phyloP scores from a whole-genome alignment of 2,113 vertebrate species.

The Caretta caretta region DNA sequence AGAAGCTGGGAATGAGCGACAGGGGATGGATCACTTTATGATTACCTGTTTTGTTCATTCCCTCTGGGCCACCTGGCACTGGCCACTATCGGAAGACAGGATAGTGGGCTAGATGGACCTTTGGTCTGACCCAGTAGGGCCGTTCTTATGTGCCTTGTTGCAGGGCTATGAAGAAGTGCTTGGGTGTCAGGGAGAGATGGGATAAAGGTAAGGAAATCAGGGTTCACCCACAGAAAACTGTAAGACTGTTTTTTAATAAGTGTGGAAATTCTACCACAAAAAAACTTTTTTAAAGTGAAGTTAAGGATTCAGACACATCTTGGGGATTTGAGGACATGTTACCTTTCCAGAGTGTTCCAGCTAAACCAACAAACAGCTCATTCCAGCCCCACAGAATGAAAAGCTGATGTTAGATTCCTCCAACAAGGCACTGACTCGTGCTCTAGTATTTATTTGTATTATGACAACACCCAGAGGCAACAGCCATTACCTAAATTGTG shows the following conservation, averaged over 20 bases:
- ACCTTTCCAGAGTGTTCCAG: neutral
- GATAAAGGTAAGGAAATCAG: neutral
- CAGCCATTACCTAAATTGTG: neutral
- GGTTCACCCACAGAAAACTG: neutral
- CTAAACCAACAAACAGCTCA: neutral
- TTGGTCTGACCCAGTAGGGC: no score
- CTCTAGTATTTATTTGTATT: neutral
- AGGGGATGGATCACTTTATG: no score
- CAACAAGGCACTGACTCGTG: neutral
- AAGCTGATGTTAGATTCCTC: neutral
- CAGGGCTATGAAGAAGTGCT: no score
- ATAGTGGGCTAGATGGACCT: no score
- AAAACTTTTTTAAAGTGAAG: neutral
- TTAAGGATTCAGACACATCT: neutral
- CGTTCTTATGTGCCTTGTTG: neutral
- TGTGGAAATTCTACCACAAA: neutral
- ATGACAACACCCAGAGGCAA: neutral
- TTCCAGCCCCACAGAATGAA: no score
- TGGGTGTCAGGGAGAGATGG: neutral
- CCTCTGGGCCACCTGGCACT: no score
- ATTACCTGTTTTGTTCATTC: no score
- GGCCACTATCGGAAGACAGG: no score
- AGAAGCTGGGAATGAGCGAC: no score
- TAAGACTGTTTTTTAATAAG: neutral
- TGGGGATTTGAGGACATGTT: neutral